A percentile compares a stretch with the other conserved stretches of the same genome.
Conservation (phyloP, 2,888 invertebrate genomes). For the Lasiommata megera region DNA sequence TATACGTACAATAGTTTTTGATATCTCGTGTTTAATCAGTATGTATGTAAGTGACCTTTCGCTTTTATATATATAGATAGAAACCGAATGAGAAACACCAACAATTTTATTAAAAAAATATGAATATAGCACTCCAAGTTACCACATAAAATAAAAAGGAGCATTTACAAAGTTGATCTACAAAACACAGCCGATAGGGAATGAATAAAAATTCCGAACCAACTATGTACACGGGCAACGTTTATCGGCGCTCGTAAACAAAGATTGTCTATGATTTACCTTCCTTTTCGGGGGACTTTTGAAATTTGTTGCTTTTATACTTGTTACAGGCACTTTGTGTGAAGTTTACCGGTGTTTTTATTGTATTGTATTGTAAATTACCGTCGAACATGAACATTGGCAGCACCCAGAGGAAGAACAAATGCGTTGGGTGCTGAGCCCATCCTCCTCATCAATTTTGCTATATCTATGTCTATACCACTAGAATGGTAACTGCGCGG, state of each 20-base stretch:
- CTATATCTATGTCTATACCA: too few relatives aligned
- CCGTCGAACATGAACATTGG: too few relatives aligned
- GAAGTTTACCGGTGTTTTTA: neutral
- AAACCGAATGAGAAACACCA: neutral
- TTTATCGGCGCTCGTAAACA: constrained; percentile 50
- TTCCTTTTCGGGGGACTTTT: constrained; percentile 28
- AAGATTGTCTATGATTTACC: constrained; percentile 51
- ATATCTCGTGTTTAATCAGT: too few relatives aligned
- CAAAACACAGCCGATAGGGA: constrained; percentile 11
- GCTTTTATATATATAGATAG: too few relatives aligned
- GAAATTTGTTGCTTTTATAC: constrained; percentile 18
- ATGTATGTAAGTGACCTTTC: too few relatives aligned
- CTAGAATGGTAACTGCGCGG: too few relatives aligned
- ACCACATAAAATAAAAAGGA: neutral
- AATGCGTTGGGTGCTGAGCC: too few relatives aligned
- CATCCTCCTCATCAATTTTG: too few relatives aligned
- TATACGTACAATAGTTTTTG: too few relatives aligned
- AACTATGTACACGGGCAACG: constrained; percentile 25
- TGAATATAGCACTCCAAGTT: neutral
- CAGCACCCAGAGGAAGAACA: too few relatives aligned
- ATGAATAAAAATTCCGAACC: constrained; percentile 26
- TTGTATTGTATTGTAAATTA: too few relatives aligned
- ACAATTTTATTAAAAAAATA: neutral
- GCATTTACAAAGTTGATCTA: constrained; percentile 5
- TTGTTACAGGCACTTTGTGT: constrained; percentile 3